Base-by-base conservation (phyloP, 2,797 vertebrate genomes). In the Antennarius maculatus region DNA sequence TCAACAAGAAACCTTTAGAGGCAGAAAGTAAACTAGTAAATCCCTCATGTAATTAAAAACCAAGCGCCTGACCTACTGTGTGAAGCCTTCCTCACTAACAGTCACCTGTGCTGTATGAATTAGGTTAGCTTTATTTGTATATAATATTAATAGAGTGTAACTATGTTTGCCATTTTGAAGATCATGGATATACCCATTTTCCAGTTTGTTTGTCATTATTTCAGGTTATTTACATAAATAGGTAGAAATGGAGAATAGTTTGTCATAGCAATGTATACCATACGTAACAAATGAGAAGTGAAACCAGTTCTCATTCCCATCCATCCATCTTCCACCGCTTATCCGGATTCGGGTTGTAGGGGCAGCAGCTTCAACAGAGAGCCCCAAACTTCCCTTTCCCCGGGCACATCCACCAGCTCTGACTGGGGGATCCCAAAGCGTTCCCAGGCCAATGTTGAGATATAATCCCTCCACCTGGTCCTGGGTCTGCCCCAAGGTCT, bases 31-130 rank as follows among this genome's bases (percentile, higher is more conserved):
- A 88, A 90, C 80, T 23, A 90, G 71, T 43, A 88, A 93, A 89
- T 84, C 91, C 87, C 77, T 61, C 31, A 88, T 83, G 86, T 92
- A 93, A 95, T 94, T 92, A 93, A 86, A 90, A 77, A 77, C 62
- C 80, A 84, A 87, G 83, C 77, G 80, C 76, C 54, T 81, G 89
- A 63, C 86, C 72, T 90, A 84, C 85, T 77, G 66, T 81, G 81
- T 77, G 66, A 70, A 81, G 69, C 71, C 60, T 84, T 82, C 84
- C 87, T 86, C 84, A 85, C 88, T 84, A 92, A 91, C 74, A 92
- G 77, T 77, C 91, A 94, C 90, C 92, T 94, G 92, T 74, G 74
- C 78, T 77, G 68, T 81, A 93, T 93, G 87, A 92, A 91, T 94
- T 93, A 92, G 62, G 31, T 79, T 53, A 70, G 57, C 71, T 80